phyloP scores from a whole-genome alignment of 2,888 invertebrate species.

The Cantharis rufa region DNA sequence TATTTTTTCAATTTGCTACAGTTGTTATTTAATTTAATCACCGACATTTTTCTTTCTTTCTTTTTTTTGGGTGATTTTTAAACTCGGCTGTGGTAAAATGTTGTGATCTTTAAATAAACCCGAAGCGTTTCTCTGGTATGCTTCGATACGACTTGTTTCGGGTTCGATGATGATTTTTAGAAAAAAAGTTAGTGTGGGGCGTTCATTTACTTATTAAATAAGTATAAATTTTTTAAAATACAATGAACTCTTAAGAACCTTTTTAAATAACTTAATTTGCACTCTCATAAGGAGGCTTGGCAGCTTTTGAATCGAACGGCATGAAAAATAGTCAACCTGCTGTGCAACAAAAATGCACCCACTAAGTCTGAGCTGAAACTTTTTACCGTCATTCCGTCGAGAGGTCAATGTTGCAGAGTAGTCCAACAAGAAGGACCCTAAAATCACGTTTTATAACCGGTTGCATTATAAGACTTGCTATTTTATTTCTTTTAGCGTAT shows the following conservation, averaged over 20 bases:
- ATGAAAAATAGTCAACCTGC: slow-evolving; percentile 21
- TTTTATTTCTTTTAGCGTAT: slow-evolving; percentile 3
- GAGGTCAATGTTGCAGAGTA: slow-evolving; percentile 28
- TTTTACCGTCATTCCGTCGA: slow-evolving; percentile 27
- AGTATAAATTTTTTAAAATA: slow-evolving; percentile 1
- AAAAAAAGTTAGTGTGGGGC: background rate
- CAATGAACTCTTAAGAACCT: slow-evolving; percentile 3
- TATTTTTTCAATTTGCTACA: background rate
- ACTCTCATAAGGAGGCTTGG: slow-evolving; percentile 4
- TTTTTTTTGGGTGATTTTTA: no score
- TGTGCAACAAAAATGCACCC: slow-evolving; percentile 29
- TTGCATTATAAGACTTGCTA: slow-evolving; percentile 12
- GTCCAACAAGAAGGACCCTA: slow-evolving; percentile 23
- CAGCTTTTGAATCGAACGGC: slow-evolving; percentile 10
- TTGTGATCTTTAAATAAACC: background rate
- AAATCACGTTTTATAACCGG: slow-evolving; percentile 28
- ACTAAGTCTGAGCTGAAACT: slow-evolving; percentile 22
- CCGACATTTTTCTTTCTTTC: no score
- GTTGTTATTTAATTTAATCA: background rate
- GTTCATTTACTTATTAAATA: background rate
- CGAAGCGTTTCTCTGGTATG: background rate
- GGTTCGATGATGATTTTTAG: background rate
- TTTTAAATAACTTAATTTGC: slow-evolving; percentile 18
- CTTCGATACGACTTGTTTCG: background rate
- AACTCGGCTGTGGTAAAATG: background rate